These are phyloP conservation scores for Mus musculus DNA, from an alignment of 2,113 vertebrate genomes.

Conservation along the genomic window DNA sequence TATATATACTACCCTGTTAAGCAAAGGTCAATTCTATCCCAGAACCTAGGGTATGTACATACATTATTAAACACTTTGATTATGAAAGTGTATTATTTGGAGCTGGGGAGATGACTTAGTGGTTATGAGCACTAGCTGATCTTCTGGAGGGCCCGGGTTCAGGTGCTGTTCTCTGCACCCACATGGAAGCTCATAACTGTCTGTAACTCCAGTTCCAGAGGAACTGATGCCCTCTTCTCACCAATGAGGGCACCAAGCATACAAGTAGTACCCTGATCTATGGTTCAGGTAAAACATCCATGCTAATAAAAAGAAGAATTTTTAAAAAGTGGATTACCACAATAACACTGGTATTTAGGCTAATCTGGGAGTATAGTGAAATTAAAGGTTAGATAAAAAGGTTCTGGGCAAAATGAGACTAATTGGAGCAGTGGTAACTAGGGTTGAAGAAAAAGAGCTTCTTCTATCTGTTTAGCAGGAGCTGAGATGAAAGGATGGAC, in stretches of 20 bases:
- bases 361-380: neutral
- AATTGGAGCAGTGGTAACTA: neutral
- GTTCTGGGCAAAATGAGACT: neutral
- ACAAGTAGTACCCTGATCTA: neutral
- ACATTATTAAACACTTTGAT: neutral
- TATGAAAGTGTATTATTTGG: neutral
- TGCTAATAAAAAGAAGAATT: neutral
- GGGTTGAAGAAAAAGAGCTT: conserved; percentile 28
- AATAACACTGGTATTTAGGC: conserved; percentile 25
- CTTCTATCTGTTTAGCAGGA: too few relatives aligned
- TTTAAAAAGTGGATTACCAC: neutral
- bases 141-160: neutral
- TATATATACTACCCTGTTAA: neutral
- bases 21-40: conserved; percentile 41
- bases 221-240: neutral
- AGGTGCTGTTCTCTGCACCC: neutral
- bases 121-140: neutral
- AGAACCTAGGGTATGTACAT: neutral
- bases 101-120: neutral
- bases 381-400: neutral
- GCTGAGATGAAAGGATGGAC: too few relatives aligned
- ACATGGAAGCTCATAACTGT: neutral
- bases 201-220: neutral
- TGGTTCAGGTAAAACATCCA: neutral
- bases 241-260: neutral